Percentiles rank a stretch among this genome's conserved stretches.
Conservation (phyloP, 2,888 invertebrate species). For the Coremacera marginata region DNA sequence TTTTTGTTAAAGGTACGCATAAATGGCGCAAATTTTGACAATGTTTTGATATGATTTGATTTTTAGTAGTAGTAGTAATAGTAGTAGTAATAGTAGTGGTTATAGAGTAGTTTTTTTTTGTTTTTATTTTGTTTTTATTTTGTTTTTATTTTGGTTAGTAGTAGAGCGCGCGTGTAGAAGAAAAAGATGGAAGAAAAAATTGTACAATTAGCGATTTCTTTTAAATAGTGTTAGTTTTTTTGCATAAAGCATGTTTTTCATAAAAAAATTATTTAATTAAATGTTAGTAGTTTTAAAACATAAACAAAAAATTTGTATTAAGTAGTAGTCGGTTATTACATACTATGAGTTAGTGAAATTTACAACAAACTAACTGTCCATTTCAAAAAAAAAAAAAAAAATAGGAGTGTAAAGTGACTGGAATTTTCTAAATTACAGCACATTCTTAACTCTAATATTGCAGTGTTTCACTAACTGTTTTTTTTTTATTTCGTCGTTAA, state of each 20-base stretch:
- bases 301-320: neutral
- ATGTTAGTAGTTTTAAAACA: neutral
- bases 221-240: constrained; percentile 11
- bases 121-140: constrained; percentile 40
- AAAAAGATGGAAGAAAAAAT: constrained; percentile 56
- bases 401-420: neutral
- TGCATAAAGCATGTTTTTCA: constrained; percentile 18
- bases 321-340: neutral
- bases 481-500: constrained; percentile 31
- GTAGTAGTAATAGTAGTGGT: constrained; percentile 47
- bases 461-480: constrained; percentile 13
- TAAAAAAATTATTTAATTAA: constrained; percentile 30
- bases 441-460: neutral
- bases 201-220: constrained; percentile 51
- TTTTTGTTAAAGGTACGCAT: constrained; percentile 50
- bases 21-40: constrained; percentile 33
- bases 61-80: constrained; percentile 44
- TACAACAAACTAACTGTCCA: neutral
- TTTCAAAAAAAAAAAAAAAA: neutral
- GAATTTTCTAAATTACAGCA: neutral
- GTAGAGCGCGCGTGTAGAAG: constrained; percentile 59
- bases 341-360: neutral
- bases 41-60: constrained; percentile 35
- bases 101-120: constrained; percentile 44
- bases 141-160: constrained; percentile 40